Conservation (phyloP, 2,888 invertebrate species). For the Salpingus planirostris region DNA sequence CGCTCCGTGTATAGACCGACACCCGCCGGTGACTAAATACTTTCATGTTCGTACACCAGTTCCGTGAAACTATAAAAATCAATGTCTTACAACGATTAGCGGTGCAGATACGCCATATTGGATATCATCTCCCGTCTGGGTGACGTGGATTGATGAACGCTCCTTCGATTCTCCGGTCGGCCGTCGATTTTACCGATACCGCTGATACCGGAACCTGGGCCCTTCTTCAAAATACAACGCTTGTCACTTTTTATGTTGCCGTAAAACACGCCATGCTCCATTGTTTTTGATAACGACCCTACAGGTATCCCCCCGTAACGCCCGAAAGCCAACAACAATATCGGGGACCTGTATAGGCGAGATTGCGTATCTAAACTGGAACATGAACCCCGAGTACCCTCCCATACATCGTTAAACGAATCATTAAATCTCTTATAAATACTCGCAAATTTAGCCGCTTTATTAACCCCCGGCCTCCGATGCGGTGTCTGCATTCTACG, state of each 20-base stretch:
- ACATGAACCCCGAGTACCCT: too few relatives aligned
- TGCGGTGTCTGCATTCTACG: too few relatives aligned
- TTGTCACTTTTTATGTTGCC: slow-evolving; percentile 17
- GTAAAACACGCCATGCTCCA: slow-evolving; percentile 14
- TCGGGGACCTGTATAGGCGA: too few relatives aligned
- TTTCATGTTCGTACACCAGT: too few relatives aligned
- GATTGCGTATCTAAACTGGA: too few relatives aligned
- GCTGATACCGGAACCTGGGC: slow-evolving; percentile 11
- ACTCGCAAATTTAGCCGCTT: too few relatives aligned
- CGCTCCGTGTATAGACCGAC: too few relatives aligned
- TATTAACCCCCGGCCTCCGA: too few relatives aligned
- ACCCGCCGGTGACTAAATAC: too few relatives aligned
- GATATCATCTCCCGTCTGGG: slow-evolving; percentile 31
- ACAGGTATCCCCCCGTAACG: slow-evolving; percentile 7
- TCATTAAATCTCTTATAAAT: too few relatives aligned
- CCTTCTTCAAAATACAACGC: slow-evolving; percentile 16
- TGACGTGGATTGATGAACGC: slow-evolving; percentile 35
- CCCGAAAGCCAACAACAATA: slow-evolving; percentile 8
- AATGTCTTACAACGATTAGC: slow-evolving; percentile 33
- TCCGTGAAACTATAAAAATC: slow-evolving; percentile 30
- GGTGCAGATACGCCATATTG: slow-evolving; percentile 33
- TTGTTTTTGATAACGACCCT: slow-evolving; percentile 14
- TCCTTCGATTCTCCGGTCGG: slow-evolving; percentile 20
- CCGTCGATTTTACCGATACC: slow-evolving; percentile 15
- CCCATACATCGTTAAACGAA: too few relatives aligned